phyloP scores from a whole-genome alignment of 2,888 invertebrate species.

The Balanococcus diminutus region DNA sequence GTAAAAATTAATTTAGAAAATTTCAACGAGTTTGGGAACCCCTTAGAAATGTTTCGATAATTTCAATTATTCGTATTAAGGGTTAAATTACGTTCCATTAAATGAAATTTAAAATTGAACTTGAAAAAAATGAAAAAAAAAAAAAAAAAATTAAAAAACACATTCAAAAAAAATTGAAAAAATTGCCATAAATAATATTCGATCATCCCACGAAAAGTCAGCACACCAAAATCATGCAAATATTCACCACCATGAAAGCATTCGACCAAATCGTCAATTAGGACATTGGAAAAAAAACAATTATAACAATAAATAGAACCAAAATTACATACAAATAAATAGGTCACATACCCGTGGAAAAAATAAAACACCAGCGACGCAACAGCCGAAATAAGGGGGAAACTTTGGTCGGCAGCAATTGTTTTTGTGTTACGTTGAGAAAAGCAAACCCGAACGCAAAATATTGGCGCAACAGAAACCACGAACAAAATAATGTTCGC shows the following conservation, averaged over 20 bases:
- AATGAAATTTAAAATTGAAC: neutral
- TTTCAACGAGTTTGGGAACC: neutral
- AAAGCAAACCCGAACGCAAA: neutral
- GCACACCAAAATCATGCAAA: neutral
- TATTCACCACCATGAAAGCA: neutral
- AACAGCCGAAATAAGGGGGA: neutral
- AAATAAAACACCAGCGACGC: neutral
- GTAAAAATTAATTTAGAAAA: neutral
- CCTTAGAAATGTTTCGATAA: neutral
- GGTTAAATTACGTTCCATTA: neutral
- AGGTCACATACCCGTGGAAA: constrained; percentile 25
- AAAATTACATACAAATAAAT: neutral
- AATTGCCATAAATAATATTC: too few species aligned
- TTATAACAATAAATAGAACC: neutral
- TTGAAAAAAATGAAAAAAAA: neutral
- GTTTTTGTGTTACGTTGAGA: neutral
- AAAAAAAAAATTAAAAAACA: neutral
- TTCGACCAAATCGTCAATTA: neutral
- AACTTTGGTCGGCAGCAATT: constrained; percentile 19
- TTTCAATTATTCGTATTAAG: neutral
- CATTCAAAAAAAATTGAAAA: too few species aligned
- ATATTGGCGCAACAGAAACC: constrained; percentile 30
- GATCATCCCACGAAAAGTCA: neutral
- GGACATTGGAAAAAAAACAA: neutral
- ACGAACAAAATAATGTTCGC: constrained; percentile 28